Evolutionary conservation across 2,797 vertebrate species (phyloP).

Genomic region (Euthynnus affinis): DNA sequence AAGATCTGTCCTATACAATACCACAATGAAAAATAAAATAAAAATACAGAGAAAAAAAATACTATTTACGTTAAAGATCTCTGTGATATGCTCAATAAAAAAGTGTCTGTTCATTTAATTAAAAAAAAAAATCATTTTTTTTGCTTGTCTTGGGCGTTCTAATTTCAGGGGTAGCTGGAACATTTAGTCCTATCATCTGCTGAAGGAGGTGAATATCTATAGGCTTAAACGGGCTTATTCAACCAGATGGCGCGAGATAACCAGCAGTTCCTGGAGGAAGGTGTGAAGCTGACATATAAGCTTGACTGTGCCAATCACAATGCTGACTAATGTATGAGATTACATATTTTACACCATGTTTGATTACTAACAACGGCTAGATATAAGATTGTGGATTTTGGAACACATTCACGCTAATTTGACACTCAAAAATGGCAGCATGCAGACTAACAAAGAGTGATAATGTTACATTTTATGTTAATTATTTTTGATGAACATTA

Average conservation of each 20-base stretch:
- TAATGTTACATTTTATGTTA: not conserved
- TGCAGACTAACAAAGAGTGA: too few species aligned
- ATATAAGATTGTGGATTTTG: too few species aligned
- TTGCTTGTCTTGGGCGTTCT: not conserved
- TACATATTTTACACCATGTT: slow-evolving; percentile 11
- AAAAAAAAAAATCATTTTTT: too few species aligned
- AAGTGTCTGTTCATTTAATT: too few species aligned
- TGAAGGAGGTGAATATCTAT: not conserved
- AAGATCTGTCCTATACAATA: not conserved
- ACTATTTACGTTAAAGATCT: not conserved
- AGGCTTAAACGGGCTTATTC: not conserved
- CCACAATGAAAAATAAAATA: too few species aligned
- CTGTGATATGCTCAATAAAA: not conserved
- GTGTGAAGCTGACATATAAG: not conserved
- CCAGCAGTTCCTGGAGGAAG: not conserved
- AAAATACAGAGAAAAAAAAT: not conserved
- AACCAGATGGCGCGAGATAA: not conserved
- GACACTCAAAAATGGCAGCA: not conserved
- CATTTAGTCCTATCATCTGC: not conserved
- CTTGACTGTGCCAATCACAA: not conserved
- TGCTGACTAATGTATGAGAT: slow-evolving; percentile 17
- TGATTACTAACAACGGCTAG: slow-evolving; percentile 3
- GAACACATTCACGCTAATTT: not conserved
- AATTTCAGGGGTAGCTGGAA: not conserved
- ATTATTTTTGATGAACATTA: not conserved